Percentiles rank a stretch among this genome's conserved stretches.
These are phyloP conservation scores for Pseudorhombus dupliciocellatus DNA, from an alignment of 2,113 vertebrate genomes.

Conservation along the genomic window DNA sequence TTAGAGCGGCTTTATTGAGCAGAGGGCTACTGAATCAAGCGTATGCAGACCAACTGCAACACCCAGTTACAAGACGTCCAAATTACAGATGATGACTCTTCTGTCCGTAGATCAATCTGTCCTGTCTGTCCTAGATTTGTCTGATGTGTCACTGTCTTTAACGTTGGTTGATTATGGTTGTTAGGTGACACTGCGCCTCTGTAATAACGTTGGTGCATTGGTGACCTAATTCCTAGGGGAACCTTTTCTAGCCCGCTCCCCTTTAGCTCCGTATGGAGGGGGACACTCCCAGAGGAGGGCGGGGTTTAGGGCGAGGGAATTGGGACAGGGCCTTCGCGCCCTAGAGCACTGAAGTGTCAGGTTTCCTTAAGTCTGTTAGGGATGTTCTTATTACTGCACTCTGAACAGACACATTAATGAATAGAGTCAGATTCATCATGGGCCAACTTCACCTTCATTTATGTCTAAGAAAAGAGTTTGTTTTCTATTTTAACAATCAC, in stretches of 20 bases:
- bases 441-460: not conserved
- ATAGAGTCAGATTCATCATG: not conserved
- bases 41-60: constrained; percentile 12
- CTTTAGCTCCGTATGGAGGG: too few species aligned
- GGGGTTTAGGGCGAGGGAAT: too few species aligned
- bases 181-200: too few species aligned
- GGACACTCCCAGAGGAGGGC: too few species aligned
- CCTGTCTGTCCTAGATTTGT: too few species aligned
- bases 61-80: constrained; percentile 1
- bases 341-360: not conserved
- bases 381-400: not conserved
- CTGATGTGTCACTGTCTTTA: too few species aligned
- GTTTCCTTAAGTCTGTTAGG: not conserved
- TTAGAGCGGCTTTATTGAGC: constrained; percentile 39
- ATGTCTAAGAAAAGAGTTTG: not conserved
- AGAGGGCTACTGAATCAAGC: constrained; percentile 19
- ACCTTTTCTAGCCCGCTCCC: too few species aligned
- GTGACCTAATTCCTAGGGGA: too few species aligned
- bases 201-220: too few species aligned
- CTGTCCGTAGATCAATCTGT: not conserved
- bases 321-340: too few species aligned
- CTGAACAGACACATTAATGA: not conserved
- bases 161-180: too few species aligned
- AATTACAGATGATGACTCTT: constrained; percentile 12
- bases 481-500: not conserved